Base-by-base conservation (phyloP, 2,888 invertebrate genomes). In the Hirtodrosophila cameraria region DNA sequence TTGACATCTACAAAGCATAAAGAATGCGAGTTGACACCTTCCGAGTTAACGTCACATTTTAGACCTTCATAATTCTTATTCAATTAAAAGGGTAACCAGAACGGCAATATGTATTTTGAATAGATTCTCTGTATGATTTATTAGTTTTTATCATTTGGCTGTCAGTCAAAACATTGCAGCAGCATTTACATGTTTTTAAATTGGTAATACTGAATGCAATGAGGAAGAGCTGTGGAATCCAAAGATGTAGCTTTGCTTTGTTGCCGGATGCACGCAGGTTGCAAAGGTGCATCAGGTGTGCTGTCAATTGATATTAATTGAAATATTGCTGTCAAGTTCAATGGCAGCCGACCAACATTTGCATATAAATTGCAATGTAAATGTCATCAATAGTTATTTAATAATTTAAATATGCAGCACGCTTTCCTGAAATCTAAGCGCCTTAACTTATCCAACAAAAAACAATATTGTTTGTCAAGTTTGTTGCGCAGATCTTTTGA, bases 331-430 rank as follows among this genome's bases (percentile, higher is more conserved):
- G 59, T 63, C 64, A 71, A 61, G 79, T 50, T 71, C 76, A 64
- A 45, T 49, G 39, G 48, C 33, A 41, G 13, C 50, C 16, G 25
- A 28, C 33, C 11, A 13, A 23, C 13, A 87, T 81, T 82, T 63
- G 81, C 81, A 82, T 82, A 43, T 63, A 57, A 73, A 87, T 86
- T 82, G 28, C 62, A 50, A 76, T 75, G 55, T 54, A 31, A 49
- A 45, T 31, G 25, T 41, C 15, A 12, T 28, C 8, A 11, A 16
- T 8, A 8, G 11, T 33, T 48, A 12, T 25, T 41, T 42, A 41
- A 41, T 52, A 25, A 31, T 11, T 20, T 18, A 18, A 13, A 18
- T 18, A 27, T 12, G 3, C 6, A 13, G 12, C 18, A 5, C 18
- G 6, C 23, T 23, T n/a, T n/a, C n/a, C n/a, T n/a, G n/a, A n/a